These are phyloP conservation scores for Melanogrammus aeglefinus DNA, from an alignment of 2,797 vertebrate genomes.

Conservation along the genomic window DNA sequence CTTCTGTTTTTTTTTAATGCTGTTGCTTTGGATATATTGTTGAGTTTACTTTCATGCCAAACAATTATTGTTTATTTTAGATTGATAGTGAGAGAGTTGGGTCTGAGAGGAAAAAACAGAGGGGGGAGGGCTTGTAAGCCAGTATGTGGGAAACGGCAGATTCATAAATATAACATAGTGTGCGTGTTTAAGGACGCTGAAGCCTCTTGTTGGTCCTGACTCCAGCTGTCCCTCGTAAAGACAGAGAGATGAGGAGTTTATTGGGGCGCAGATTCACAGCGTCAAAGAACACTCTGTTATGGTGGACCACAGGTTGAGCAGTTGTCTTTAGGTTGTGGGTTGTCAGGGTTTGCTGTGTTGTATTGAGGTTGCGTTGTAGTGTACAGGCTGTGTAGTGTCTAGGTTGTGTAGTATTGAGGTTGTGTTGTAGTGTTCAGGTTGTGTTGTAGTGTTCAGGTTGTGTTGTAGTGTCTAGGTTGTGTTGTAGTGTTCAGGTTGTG, in stretches of 20 bases:
- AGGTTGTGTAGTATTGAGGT: too few relatives aligned
- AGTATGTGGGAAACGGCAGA: not conserved
- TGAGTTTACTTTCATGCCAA: not conserved
- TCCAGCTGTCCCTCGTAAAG: slow-evolving; percentile 1
- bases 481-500: too few relatives aligned
- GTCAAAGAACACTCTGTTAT: not conserved
- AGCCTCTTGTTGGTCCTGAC: not conserved
- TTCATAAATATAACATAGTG: not conserved
- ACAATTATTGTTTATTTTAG: not conserved
- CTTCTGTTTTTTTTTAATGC: not conserved
- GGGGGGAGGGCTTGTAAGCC: not conserved
- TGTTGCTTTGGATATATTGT: not conserved
- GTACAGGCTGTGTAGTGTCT: too few relatives aligned
- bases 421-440: too few relatives aligned
- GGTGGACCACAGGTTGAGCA: not conserved
- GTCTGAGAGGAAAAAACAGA: not conserved
- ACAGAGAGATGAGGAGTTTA: not conserved
- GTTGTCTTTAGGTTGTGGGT: too few relatives aligned
- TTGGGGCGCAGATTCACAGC: not conserved
- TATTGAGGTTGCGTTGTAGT: too few relatives aligned
- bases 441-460: too few relatives aligned
- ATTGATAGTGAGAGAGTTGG: not conserved
- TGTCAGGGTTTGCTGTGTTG: too few relatives aligned
- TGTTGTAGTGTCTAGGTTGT: too few relatives aligned
- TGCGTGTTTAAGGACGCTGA: not conserved